These are phyloP conservation scores for Phallusia fumigata DNA, from an alignment of 23 tunicate species.

Conservation along the genomic window DNA sequence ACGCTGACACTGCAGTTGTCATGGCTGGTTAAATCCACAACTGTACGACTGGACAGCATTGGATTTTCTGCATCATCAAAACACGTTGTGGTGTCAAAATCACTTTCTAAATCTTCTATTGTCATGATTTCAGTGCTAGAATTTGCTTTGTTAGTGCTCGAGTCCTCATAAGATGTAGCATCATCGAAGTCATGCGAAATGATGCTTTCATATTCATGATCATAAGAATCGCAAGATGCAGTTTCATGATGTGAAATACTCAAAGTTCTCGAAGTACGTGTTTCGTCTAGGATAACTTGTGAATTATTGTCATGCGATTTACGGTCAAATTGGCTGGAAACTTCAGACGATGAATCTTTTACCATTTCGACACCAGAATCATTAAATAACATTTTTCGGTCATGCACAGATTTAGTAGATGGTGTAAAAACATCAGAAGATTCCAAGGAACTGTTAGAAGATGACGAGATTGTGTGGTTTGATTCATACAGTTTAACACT, in stretches of 20 bases:
- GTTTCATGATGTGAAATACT: background rate
- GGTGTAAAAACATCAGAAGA: background rate
- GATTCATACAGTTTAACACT: background rate
- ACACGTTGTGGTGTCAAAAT: background rate
- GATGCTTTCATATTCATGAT: background rate
- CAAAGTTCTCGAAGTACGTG: background rate
- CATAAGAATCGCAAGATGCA: background rate
- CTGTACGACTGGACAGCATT: background rate
- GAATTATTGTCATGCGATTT: background rate
- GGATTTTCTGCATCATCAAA: background rate
- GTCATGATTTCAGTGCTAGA: background rate
- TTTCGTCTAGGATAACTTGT: no score
- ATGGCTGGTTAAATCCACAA: background rate
- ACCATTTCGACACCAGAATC: background rate
- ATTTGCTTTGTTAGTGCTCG: background rate
- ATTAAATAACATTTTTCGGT: background rate
- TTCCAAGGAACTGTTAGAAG: background rate
- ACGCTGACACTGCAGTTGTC: background rate
- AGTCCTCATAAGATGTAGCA: background rate
- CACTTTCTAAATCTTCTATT: background rate
- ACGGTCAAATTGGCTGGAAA: background rate
- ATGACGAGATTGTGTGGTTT: background rate
- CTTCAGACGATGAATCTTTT: constrained; percentile 1
- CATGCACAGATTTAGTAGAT: background rate
- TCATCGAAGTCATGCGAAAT: background rate